These are phyloP conservation scores for Proteles cristata DNA, from an alignment of 2,113 vertebrate genomes.

Conservation along the genomic window DNA sequence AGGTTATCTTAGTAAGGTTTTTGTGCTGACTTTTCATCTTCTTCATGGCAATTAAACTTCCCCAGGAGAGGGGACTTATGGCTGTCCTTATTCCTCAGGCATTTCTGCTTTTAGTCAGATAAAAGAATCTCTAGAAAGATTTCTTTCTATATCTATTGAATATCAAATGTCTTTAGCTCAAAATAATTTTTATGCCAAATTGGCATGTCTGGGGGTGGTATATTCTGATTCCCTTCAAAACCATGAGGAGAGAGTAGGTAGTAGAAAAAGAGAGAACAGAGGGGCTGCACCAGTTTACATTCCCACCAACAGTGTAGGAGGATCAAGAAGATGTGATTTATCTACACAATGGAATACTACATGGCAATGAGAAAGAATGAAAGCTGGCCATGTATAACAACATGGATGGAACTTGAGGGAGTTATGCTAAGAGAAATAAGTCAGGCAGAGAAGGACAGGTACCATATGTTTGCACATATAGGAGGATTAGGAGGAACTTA, in stretches of 20 bases:
- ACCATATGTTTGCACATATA: too few relatives aligned
- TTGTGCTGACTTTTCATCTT: neutral
- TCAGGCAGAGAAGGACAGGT: too few relatives aligned
- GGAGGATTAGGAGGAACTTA: too few relatives aligned
- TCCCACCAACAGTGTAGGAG: too few relatives aligned
- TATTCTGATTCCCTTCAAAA: neutral
- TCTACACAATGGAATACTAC: too few relatives aligned
- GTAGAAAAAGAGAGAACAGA: neutral
- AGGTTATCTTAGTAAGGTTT: neutral
- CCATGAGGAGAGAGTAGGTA: neutral
- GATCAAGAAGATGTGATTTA: too few relatives aligned
- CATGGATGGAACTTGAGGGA: too few relatives aligned
- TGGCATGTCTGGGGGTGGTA: neutral
- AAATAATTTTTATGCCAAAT: neutral
- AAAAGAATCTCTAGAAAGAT: neutral
- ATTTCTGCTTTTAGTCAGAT: neutral
- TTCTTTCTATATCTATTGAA: neutral
- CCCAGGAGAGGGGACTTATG: neutral
- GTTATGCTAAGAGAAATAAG: too few relatives aligned
- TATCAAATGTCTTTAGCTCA: conserved; percentile 10
- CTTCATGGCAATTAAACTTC: neutral
- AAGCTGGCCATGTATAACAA: too few relatives aligned
- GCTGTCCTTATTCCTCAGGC: neutral
- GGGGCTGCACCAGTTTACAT: too few relatives aligned
- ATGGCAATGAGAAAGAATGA: too few relatives aligned